Evolutionary conservation across 2,113 vertebrate species (phyloP).

Genomic region (Crotalus helleri): DNA sequence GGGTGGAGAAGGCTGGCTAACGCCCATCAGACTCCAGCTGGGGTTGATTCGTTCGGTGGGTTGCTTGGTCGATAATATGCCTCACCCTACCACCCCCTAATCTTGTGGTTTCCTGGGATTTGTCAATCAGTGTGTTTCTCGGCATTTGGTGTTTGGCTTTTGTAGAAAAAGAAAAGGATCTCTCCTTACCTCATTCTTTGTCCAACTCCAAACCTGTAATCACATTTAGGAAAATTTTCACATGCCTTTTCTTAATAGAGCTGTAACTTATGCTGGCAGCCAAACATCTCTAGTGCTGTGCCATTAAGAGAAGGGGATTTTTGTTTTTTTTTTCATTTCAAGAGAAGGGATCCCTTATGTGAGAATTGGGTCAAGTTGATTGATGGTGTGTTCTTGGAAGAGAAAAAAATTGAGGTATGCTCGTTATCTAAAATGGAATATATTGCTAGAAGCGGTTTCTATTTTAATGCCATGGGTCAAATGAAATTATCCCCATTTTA

Average conservation of each 20-base stretch:
- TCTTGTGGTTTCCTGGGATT: neutral
- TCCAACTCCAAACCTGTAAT: neutral
- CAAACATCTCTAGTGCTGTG: neutral
- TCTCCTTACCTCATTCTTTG: no score
- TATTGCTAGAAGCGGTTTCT: neutral
- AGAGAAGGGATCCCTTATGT: neutral
- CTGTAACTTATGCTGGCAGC: neutral
- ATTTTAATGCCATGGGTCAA: neutral
- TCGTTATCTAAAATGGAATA: neutral
- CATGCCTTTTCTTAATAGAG: neutral
- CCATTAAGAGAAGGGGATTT: neutral
- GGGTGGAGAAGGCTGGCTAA: conserved; percentile 16
- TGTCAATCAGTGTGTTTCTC: neutral
- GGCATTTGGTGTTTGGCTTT: neutral
- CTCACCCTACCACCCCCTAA: neutral
- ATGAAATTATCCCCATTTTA: conserved; percentile 3
- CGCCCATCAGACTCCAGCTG: conserved; percentile 9
- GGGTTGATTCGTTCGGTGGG: neutral
- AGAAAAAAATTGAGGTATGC: neutral
- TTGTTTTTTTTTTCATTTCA: neutral
- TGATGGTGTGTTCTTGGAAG: neutral
- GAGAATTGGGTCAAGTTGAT: conserved; percentile 8
- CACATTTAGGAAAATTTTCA: neutral
- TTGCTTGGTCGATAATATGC: neutral
- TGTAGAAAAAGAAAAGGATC: neutral